Evolutionary conservation across 1,140 invertebrate genomes (phyloP).

Genomic region (Nasonia longicornis): DNA sequence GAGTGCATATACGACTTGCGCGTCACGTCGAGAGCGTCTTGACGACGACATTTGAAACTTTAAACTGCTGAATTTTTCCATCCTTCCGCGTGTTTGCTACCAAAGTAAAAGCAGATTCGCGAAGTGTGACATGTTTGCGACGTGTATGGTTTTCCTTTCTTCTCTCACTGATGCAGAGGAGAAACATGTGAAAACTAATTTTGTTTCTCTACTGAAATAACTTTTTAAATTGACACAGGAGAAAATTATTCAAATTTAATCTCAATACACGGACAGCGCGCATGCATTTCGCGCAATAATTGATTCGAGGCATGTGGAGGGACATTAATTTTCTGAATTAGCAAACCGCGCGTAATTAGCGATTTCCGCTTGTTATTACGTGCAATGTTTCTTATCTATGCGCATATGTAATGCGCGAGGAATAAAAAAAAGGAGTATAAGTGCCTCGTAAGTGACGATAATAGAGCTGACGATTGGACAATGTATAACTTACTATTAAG

Average conservation of each 20-base stretch:
- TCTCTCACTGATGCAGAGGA: neutral
- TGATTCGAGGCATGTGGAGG: too few species aligned
- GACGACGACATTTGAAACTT: slow-evolving; percentile 28
- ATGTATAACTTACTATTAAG: neutral
- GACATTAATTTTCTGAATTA: too few species aligned
- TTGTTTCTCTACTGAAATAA: too few species aligned
- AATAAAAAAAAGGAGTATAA: neutral
- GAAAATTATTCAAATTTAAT: too few species aligned
- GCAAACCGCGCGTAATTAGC: too few species aligned
- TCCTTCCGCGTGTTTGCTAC: slow-evolving; percentile 28
- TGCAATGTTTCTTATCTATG: neutral
- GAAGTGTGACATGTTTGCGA: slow-evolving; percentile 10
- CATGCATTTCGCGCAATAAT: too few species aligned
- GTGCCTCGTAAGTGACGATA: neutral
- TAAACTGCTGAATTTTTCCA: slow-evolving; percentile 33
- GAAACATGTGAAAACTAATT: too few species aligned
- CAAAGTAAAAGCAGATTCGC: slow-evolving; percentile 22
- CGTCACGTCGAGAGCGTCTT: slow-evolving; percentile 1
- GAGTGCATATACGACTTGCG: slow-evolving; percentile 17
- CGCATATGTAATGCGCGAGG: neutral
- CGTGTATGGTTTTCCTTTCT: neutral
- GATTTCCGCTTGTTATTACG: neutral
- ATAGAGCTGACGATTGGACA: neutral
- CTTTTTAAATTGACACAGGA: too few species aligned
- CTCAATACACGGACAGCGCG: too few species aligned